A percentile compares a stretch with the other conserved stretches of the same genome.
Evolutionary conservation across 1,140 invertebrate genomes (phyloP).

Genomic region (Cotesia glomerata): DNA sequence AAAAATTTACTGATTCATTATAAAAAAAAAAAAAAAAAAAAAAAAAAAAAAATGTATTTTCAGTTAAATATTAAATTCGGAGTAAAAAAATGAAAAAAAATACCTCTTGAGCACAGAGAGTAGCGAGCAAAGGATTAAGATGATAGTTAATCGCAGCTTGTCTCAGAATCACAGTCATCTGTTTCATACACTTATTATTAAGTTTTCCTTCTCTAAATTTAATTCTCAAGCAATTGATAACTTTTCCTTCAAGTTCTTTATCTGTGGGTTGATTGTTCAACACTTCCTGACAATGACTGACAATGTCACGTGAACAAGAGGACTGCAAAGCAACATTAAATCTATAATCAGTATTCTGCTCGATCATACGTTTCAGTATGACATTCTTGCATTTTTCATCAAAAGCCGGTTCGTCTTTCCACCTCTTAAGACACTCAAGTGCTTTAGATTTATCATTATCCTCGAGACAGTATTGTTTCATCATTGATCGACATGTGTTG

Average conservation of each 20-base stretch:
- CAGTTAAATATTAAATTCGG: constrained; percentile 1
- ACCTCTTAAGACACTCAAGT: constrained; percentile 76
- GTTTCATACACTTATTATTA: constrained; percentile 77
- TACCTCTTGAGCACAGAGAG: constrained; percentile 73
- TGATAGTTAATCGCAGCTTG: constrained; percentile 88
- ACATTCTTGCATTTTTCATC: constrained; percentile 86
- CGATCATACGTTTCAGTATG: constrained; percentile 87
- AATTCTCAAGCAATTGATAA: constrained; percentile 76
- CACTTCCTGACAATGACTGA: constrained; percentile 69
- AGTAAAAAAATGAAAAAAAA: constrained; percentile 14
- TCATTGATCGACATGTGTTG: constrained; percentile 83
- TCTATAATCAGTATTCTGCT: constrained; percentile 90
- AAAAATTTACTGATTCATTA: no score
- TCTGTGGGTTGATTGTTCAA: constrained; percentile 50
- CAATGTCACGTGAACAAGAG: constrained; percentile 77
- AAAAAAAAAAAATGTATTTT: constrained; percentile 16
- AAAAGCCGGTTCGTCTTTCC: constrained; percentile 82
- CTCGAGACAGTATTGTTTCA: constrained; percentile 79
- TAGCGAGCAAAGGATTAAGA: constrained; percentile 81
- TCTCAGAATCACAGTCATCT: constrained; percentile 81
- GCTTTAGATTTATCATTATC: constrained; percentile 72
- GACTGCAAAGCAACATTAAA: constrained; percentile 88
- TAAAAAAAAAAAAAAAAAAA: no score
- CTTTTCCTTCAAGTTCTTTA: constrained; percentile 62
- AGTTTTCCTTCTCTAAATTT: constrained; percentile 79